phyloP scores from a whole-genome alignment of 2,888 invertebrate species.

The Leptinotarsa peninsularis region DNA sequence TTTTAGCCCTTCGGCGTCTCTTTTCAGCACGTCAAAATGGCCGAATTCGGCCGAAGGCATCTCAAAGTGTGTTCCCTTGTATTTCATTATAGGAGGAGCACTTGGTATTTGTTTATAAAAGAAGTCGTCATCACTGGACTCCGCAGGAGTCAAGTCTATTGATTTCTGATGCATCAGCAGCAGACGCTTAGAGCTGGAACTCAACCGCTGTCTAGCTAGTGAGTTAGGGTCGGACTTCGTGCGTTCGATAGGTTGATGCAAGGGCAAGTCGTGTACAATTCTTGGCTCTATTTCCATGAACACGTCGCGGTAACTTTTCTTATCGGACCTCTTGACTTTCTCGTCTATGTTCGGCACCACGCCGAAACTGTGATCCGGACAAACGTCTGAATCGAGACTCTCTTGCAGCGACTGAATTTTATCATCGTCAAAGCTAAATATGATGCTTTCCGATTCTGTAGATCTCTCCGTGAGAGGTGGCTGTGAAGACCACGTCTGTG shows the following conservation, averaged over 20 bases:
- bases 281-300: constrained; percentile 79
- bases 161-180: constrained; percentile 88
- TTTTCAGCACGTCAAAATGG: constrained; percentile 74
- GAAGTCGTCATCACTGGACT: constrained; percentile 87
- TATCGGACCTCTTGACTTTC: constrained; percentile 51
- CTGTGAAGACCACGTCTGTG: constrained; percentile 63
- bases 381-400: constrained; percentile 59
- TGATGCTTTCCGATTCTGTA: constrained; percentile 77
- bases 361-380: constrained; percentile 56
- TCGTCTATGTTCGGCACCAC: constrained; percentile 61
- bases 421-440: constrained; percentile 82
- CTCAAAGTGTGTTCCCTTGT: constrained; percentile 65
- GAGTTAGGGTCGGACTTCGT: constrained; percentile 90
- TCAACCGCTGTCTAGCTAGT: constrained; percentile 78
- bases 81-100: constrained; percentile 78
- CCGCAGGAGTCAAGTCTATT: constrained; percentile 85
- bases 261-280: constrained; percentile 61
- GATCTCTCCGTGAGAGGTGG: constrained; percentile 68
- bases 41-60: constrained; percentile 69
- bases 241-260: constrained; percentile 82
- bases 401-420: constrained; percentile 79
- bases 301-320: constrained; percentile 64
- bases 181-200: constrained; percentile 80
- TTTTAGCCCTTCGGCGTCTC: constrained; percentile 68
- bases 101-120: constrained; percentile 80